phyloP scores from a whole-genome alignment of 2,888 invertebrate species.

The Dioctria rufipes region DNA sequence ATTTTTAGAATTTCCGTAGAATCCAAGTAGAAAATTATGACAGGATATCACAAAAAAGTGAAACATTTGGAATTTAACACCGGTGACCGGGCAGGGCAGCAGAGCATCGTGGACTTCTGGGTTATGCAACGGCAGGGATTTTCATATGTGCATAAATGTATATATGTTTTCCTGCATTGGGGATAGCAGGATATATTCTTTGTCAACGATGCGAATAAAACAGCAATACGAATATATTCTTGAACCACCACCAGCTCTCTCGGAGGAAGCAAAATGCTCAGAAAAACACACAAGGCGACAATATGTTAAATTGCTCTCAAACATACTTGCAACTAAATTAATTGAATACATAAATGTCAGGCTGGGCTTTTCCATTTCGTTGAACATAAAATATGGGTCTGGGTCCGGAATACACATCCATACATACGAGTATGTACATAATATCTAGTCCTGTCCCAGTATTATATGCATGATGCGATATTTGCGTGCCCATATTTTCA shows the following conservation, averaged over 20 bases:
- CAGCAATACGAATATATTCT: not conserved
- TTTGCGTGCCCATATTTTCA: slow-evolving; percentile 39
- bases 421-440: not conserved
- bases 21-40: slow-evolving; percentile 32
- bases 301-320: slow-evolving; percentile 46
- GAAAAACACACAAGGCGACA: slow-evolving; percentile 41
- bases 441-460: no score
- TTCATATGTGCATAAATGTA: not conserved
- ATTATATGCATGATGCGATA: slow-evolving; percentile 22
- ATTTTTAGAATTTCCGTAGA: slow-evolving; percentile 18
- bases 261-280: not conserved
- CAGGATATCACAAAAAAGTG: slow-evolving; percentile 14
- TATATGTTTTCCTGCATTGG: not conserved
- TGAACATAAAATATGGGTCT: slow-evolving; percentile 62
- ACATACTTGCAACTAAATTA: slow-evolving; percentile 62
- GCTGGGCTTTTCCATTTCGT: slow-evolving; percentile 62
- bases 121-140: slow-evolving; percentile 7
- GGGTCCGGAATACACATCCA: slow-evolving; percentile 20
- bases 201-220: not conserved
- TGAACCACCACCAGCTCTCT: not conserved
- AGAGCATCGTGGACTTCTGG: not conserved
- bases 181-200: not conserved
- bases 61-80: slow-evolving; percentile 35
- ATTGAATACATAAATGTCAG: slow-evolving; percentile 64
- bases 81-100: slow-evolving; percentile 13